Evolutionary conservation across 2,888 invertebrate species (phyloP).

Genomic region (Diogma glabrata): DNA sequence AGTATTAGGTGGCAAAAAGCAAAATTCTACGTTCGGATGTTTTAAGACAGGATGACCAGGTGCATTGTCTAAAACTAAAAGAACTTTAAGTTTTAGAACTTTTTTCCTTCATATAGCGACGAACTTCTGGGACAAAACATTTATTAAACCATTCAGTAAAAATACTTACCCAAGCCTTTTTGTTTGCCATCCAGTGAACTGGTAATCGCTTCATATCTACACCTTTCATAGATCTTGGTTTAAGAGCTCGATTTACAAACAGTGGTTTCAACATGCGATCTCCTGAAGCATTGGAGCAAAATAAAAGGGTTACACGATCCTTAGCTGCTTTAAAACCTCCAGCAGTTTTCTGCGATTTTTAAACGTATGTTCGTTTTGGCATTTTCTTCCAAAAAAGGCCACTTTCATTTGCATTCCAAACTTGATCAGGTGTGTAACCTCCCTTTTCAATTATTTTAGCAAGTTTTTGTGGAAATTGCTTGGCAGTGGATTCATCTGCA

Average conservation of each 20-base stretch:
- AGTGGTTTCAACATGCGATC: neutral
- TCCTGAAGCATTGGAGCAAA: neutral
- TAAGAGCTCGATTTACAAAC: neutral
- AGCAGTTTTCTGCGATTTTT: slow-evolving; percentile 18
- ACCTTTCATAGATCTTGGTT: neutral
- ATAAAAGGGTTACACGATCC: slow-evolving; percentile 1
- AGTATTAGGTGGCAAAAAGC: neutral
- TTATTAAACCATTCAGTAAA: neutral
- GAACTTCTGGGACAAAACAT: neutral
- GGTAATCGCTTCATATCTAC: neutral
- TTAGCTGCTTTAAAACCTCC: neutral
- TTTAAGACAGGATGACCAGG: too few relatives aligned
- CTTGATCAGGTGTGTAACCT: slow-evolving; percentile 19
- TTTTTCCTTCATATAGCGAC: neutral
- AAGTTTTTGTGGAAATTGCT: slow-evolving; percentile 9
- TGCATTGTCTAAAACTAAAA: neutral
- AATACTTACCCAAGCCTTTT: neutral
- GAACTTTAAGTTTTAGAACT: neutral
- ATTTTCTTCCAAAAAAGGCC: neutral
- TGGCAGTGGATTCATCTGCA: neutral
- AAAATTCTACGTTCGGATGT: too few relatives aligned
- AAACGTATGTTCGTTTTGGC: slow-evolving; percentile 21
- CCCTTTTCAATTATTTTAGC: slow-evolving; percentile 2
- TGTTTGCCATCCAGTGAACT: neutral
- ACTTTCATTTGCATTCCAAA: slow-evolving; percentile 19